Percentiles rank a stretch among this genome's conserved stretches.
These are phyloP conservation scores for Phylloscopus trochiloides DNA, from an alignment of 2,113 vertebrate genomes.

Conservation along the genomic window DNA sequence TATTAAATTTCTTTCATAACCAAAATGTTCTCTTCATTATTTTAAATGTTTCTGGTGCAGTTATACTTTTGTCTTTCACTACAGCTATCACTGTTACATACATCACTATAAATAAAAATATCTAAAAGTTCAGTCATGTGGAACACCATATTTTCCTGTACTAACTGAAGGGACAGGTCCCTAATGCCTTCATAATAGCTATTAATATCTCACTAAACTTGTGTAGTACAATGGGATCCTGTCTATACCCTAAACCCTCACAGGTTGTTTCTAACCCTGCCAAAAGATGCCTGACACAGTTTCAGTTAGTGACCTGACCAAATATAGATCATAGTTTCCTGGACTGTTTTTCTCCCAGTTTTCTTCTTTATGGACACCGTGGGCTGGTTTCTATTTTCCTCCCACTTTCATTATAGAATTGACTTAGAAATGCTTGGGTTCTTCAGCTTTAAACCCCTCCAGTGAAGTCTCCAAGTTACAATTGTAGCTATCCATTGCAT, in stretches of 20 bases:
- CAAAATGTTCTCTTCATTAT: background rate
- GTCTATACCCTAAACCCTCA: background rate
- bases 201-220: background rate
- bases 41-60: background rate
- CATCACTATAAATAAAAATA: background rate
- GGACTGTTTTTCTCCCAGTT: background rate
- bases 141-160: background rate
- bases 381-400: background rate
- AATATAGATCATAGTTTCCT: background rate
- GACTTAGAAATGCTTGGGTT: background rate
- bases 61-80: background rate
- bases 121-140: background rate
- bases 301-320: background rate
- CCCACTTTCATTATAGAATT: background rate
- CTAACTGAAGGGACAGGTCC: background rate
- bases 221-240: background rate
- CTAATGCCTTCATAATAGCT: background rate
- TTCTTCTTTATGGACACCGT: background rate
- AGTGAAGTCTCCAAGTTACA: background rate
- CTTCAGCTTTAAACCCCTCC: background rate
- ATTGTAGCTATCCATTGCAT: background rate
- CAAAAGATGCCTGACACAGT: background rate
- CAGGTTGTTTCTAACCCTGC: background rate
- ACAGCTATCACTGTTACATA: background rate
- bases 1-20: background rate